Base-by-base conservation (phyloP, 1,140 invertebrate species). In the Anthonomus grandis region DNA sequence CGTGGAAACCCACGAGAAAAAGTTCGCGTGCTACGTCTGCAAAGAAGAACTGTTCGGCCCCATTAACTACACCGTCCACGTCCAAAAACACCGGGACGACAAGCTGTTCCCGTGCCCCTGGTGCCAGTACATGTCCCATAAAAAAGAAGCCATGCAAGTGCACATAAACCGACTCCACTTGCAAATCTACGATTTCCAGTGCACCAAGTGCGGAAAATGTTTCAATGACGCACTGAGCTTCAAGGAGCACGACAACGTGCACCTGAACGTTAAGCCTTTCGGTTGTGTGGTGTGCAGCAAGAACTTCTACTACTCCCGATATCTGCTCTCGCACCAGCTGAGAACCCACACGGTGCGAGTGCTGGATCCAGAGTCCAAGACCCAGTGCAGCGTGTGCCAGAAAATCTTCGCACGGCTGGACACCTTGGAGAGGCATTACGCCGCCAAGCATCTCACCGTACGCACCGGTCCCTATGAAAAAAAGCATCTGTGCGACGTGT, bases 221-320 rank as follows among this genome's bases (percentile, higher is more conserved):
- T 80, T 80, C 64, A 65, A 64, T 39, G 66, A 68, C 18, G 57
- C 57, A 6, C 39, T 61, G 9, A 57, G 62, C 4, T 68, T 63
- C 34, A 68, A 64, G 22, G 81, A 83, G 58, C 83, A 86, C 45
- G 74, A 82, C 55, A 81, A 85, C 62, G 83, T 82, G 1, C 78
- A 87, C 9, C 81, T 81, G 0, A 83, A 86, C 0, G 84, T 89
- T 60, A 80, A 83, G 64, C 81, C 84, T 0, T 83, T 82, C 63
- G 72, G 72, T 21, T 88, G 86, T 63, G 78, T 80, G 34, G 74
- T 83, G 1, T 87, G 86, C 64, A 77, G 77, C 2, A 80, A 81
- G 42, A 72, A 76, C 1, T 86, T 85, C 64, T 79, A 77, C 2
- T 83, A 75, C 57, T 83, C 70, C 67, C 81, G 74, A 69, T 70